phyloP scores from a whole-genome alignment of 2,113 vertebrate species.

The Typhlomys cinereus region DNA sequence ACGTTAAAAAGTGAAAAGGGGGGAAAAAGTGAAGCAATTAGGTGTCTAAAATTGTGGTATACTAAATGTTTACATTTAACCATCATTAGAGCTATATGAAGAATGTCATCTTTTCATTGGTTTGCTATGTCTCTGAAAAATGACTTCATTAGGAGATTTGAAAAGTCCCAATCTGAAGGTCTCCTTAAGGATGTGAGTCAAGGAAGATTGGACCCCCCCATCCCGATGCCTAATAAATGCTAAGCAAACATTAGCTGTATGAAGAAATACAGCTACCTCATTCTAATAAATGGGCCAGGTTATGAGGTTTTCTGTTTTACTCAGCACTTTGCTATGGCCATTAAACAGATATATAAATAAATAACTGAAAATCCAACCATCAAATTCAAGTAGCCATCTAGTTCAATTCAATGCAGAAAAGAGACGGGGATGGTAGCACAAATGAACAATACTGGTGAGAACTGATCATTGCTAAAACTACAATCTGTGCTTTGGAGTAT shows the following conservation, averaged over 20 bases:
- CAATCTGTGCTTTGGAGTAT: neutral
- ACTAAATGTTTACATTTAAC: neutral
- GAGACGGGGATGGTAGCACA: neutral
- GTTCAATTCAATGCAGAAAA: neutral
- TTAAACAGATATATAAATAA: neutral
- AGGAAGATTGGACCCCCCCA: neutral
- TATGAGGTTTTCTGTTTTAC: neutral
- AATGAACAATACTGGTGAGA: neutral
- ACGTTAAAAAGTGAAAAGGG: neutral
- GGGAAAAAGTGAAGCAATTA: neutral
- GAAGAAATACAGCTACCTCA: slow-evolving; percentile 14
- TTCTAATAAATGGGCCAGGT: too few relatives aligned
- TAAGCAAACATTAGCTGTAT: neutral
- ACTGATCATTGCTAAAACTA: neutral
- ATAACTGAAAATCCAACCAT: neutral
- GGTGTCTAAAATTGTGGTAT: neutral
- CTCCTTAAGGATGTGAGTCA: neutral
- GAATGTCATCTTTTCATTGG: neutral
- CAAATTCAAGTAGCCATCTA: neutral
- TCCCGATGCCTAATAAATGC: neutral
- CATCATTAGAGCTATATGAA: neutral
- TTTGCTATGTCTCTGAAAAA: neutral
- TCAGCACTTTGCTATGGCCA: neutral
- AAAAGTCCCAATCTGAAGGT: neutral
- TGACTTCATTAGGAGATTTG: neutral